Percentiles rank a stretch among this genome's conserved stretches.
Conservation (phyloP, 2,888 invertebrate species). For the Nysson spinosus region DNA sequence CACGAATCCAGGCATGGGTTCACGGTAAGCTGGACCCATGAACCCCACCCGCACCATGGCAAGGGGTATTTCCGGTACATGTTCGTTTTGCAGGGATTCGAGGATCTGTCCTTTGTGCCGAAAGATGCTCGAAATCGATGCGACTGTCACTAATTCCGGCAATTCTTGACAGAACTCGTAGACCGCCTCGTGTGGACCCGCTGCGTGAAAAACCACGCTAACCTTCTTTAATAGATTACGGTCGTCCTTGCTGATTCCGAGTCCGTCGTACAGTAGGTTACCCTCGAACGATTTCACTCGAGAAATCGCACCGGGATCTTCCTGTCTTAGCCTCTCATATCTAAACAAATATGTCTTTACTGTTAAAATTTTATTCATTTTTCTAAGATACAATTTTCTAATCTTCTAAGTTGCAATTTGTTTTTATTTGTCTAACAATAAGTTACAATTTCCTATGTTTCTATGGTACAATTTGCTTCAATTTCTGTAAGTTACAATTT, state of each 20-base stretch:
- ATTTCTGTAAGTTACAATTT: no score
- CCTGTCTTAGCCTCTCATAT: slow-evolving; percentile 64
- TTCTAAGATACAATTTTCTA: no score
- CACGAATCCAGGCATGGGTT: slow-evolving; percentile 69
- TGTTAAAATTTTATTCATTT: no score
- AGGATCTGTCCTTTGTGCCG: slow-evolving; percentile 41
- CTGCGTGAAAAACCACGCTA: slow-evolving; percentile 65
- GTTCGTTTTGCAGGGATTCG: slow-evolving; percentile 47
- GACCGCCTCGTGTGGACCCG: slow-evolving; percentile 57
- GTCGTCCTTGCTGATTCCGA: slow-evolving; percentile 53
- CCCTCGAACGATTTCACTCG: slow-evolving; percentile 64
- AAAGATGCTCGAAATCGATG: slow-evolving; percentile 52
- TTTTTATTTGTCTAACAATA: no score
- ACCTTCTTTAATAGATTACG: slow-evolving; percentile 46
- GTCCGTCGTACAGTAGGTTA: slow-evolving; percentile 61
- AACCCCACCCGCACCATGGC: slow-evolving; percentile 60
- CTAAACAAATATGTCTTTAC: no score
- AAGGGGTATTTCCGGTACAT: slow-evolving; percentile 53
- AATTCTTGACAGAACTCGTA: slow-evolving; percentile 59
- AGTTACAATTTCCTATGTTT: no score
- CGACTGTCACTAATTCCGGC: slow-evolving; percentile 54
- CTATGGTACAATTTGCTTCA: no score
- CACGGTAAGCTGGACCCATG: slow-evolving; percentile 65
- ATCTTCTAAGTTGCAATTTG: no score
- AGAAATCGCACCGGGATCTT: slow-evolving; percentile 57